phyloP scores from a whole-genome alignment of 2,888 invertebrate genomes.

The Syrista parreyssii region DNA sequence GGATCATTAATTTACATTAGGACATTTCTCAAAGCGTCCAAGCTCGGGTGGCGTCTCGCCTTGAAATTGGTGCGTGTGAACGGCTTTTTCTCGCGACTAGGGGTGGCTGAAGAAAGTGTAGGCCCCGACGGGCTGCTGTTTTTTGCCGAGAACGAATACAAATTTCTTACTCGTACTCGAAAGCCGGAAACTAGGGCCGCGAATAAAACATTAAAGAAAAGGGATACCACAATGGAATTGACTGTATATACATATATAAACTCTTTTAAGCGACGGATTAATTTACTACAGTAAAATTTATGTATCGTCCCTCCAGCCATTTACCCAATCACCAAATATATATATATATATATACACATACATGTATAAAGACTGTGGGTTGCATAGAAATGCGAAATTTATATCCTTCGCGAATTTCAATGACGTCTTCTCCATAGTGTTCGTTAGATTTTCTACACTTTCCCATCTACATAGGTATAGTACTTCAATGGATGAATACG shows the following conservation, averaged over 20 bases:
- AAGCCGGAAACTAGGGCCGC: neutral
- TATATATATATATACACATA: no score
- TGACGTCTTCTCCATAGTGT: neutral
- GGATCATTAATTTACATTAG: conserved; percentile 59
- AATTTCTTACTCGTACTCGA: conserved; percentile 1
- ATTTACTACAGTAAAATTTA: neutral
- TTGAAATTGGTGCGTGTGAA: conserved; percentile 11
- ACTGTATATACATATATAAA: neutral
- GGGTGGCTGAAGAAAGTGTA: neutral
- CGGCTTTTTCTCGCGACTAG: neutral
- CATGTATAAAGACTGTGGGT: neutral
- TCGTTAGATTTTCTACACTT: neutral
- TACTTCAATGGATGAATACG: neutral
- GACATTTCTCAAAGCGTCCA: conserved; percentile 50
- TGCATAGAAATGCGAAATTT: neutral
- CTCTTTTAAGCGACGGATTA: neutral
- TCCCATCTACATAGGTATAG: neutral
- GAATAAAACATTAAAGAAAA: neutral
- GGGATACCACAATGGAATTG: neutral
- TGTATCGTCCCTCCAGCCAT: neutral
- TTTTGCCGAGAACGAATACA: conserved; percentile 1
- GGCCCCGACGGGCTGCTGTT: neutral
- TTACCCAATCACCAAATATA: neutral
- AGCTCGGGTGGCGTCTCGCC: neutral
- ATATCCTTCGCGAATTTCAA: neutral